Base-by-base conservation (phyloP, 1,140 invertebrate genomes). In the Asobara japonica region DNA sequence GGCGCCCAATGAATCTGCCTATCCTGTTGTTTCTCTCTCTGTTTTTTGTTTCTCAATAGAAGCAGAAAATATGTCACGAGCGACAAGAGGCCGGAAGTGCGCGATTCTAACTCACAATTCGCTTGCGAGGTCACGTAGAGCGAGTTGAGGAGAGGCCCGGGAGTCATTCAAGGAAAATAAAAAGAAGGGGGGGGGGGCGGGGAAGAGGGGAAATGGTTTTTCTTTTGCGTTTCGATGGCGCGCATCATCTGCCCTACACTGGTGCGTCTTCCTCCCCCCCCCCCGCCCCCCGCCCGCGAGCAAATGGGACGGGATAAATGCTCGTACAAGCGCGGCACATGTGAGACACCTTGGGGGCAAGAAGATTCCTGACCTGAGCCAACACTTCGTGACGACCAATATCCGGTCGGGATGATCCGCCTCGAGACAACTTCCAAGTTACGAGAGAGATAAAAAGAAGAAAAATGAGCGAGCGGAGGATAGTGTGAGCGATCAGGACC, bases 331-430 rank as follows among this genome's bases (percentile, higher is more conserved):
- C 5, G 0, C 13, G 27, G 8, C 27, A 62, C 60, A 62, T 71
- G 64, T 65, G 60, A 31, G 29, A 72, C 69, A 71, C 68, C 66
- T 74, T 72, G 60, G 25, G n/a, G 56, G 22, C 73, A 51, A 74
- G 67, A 36, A 60, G n/a, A n/a, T n/a, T 77, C 77, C 78, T 82
- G 84, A 84, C 83, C 82, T 85, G 67, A 80, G 82, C 70, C 76
- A 84, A 86, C 82, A 77, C 77, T 82, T 83, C 85, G 85, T 86
- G 85, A 86, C 82, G 74, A 70, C 72, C 78, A 77, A 82, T 79
- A 82, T 82, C 83, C 83, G 79, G 78, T 69, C 72, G 48, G 80
- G 83, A 86, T 86, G 69, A 85, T 82, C 77, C 62, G 38, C 62
- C 65, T 60, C 41, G 27, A 29, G 29, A 62, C 29, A 62, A 66